Percentiles rank a stretch among this genome's conserved stretches.
phyloP scores from a whole-genome alignment of 2,113 vertebrate genomes.

The Zootoca vivipara region DNA sequence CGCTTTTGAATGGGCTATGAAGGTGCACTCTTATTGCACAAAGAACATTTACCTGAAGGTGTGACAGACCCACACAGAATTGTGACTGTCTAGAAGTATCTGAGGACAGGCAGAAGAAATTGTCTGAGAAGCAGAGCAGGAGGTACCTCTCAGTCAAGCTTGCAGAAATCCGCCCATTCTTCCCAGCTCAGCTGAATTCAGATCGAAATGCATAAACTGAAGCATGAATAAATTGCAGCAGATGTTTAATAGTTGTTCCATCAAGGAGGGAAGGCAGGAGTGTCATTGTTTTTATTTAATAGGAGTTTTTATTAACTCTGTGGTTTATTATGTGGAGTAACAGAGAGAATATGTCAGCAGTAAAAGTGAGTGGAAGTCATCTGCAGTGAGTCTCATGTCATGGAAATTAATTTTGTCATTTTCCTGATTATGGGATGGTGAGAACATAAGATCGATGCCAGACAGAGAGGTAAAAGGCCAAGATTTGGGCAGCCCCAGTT shows the following conservation, averaged over 20 bases:
- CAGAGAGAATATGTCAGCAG: not conserved
- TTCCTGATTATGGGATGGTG: not conserved
- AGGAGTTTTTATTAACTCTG: not conserved
- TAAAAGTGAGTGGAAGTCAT: not conserved
- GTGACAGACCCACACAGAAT: not conserved
- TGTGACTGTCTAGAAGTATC: not conserved
- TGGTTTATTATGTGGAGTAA: not conserved
- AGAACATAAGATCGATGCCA: not conserved
- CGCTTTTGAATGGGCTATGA: no score
- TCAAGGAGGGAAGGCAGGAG: not conserved
- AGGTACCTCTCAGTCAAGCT: no score
- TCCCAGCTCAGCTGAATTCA: not conserved
- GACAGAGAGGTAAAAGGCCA: not conserved
- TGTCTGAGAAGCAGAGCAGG: not conserved
- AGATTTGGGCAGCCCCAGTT: not conserved
- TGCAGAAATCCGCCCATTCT: not conserved
- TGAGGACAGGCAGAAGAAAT: not conserved
- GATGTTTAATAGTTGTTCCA: not conserved
- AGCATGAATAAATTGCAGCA: not conserved
- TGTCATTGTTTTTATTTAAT: not conserved
- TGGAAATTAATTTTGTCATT: not conserved
- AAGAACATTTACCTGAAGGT: no score
- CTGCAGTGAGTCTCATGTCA: not conserved
- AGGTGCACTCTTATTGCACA: no score
- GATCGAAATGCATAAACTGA: not conserved